Base-by-base conservation (phyloP, 2,888 invertebrate species). In the Aporophyla nigra region DNA sequence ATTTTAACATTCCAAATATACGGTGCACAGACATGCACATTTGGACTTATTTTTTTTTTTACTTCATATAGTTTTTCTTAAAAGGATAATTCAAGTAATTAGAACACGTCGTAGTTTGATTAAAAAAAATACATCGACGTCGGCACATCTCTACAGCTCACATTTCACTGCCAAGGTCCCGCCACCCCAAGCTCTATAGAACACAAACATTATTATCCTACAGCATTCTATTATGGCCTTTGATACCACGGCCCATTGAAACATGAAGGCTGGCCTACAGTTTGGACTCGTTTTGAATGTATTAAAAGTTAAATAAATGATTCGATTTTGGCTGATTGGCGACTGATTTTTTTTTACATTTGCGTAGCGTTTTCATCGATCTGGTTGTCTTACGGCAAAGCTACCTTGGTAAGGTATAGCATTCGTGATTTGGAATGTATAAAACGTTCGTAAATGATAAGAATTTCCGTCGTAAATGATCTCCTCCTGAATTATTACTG, bases 101-200 rank as follows among this genome's bases (percentile, higher is more conserved):
- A 56, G 6, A 73, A 21, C 19, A 24, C 19, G 4, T 27, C 2
- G 5, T 27, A 1, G n/a, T 14, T 43, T 4, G 14, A 16, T 16
- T n/a, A n/a, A 16, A 63, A 76, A 51, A 27, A 16, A 9, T 33
- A 0, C 19, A 49, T 75, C 73, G 78, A 80, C n/a, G 40, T 33
- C 0, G 5, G 40, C 82, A 70, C 92, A 84, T 86, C 91, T 62
- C 92, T 91, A 90, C 62, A 54, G 61, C 58, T 63, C 89, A 88
- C 86, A 92, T 93, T 93, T 93, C 93, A 94, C 86, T 92, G 94
- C 88, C 93, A 94, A 93, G 93, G 93, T 85, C 93, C 78, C 86
- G 78, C 89, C 83, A 89, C 90, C 91, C 92, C 87, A 84, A 79
- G 87, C 78, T 79, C 83, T 86, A 78, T 82, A 82, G 79, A 86